Evolutionary conservation across 2,888 invertebrate genomes (phyloP).

Genomic region (Scaptomyza flava): DNA sequence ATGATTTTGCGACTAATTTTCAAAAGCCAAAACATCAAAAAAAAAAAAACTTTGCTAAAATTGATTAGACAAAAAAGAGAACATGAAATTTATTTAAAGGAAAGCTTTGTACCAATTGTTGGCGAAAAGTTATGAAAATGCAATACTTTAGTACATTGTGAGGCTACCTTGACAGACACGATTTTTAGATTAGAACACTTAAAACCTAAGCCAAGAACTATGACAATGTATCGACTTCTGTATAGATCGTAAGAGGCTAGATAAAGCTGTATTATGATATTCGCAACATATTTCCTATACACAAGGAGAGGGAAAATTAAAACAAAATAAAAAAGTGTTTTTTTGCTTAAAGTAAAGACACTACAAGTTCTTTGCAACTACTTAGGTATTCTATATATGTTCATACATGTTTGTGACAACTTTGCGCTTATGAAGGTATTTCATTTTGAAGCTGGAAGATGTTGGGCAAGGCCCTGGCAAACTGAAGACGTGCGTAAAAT

Average conservation of each 20-base stretch:
- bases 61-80: neutral
- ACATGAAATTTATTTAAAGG: too few relatives aligned
- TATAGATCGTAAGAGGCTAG: neutral
- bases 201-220: too few relatives aligned
- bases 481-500: constrained; percentile 39
- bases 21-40: neutral
- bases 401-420: neutral
- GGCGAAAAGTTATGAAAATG: too few relatives aligned
- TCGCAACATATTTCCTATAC: constrained; percentile 26
- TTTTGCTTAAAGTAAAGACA: neutral
- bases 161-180: too few relatives aligned
- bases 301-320: neutral
- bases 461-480: constrained; percentile 35
- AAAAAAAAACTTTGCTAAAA: neutral
- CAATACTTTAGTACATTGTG: too few relatives aligned
- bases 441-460: constrained; percentile 18
- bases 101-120: too few relatives aligned
- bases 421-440: neutral
- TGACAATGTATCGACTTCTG: too few relatives aligned
- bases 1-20: neutral
- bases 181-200: too few relatives aligned
- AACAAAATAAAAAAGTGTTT: neutral
- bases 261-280: neutral
- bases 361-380: neutral
- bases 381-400: constrained; percentile 3